A percentile compares a stretch with the other conserved stretches of the same genome.
These are phyloP conservation scores for Porites australiensis DNA, from an alignment of 64 coral and sea anemone species.

Conservation along the genomic window DNA sequence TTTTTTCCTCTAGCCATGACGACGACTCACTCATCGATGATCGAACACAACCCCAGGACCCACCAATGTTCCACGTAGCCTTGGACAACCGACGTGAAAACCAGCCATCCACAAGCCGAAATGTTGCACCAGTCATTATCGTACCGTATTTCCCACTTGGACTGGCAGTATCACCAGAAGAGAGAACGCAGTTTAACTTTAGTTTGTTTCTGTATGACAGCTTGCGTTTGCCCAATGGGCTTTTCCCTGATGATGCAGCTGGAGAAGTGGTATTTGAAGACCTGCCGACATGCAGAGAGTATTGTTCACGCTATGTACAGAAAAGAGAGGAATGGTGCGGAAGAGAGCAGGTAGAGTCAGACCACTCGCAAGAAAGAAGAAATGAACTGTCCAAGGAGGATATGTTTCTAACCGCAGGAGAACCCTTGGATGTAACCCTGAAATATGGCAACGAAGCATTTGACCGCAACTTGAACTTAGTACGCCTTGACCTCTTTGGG, in stretches of 20 bases:
- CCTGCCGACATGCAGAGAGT: neutral
- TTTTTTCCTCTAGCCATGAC: no score
- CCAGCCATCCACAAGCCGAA: no score
- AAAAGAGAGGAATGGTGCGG: neutral
- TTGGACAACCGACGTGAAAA: no score
- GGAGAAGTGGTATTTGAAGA: neutral
- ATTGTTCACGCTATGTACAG: neutral
- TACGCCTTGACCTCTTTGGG: constrained; percentile 14
- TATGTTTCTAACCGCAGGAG: constrained; percentile 16
- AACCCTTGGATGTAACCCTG: constrained; percentile 15
- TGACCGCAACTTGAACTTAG: constrained; percentile 19
- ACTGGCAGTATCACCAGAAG: neutral
- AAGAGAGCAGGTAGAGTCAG: neutral
- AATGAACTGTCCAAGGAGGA: neutral
- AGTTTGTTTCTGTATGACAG: neutral
- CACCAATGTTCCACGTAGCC: no score
- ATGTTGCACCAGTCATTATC: neutral
- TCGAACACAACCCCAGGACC: no score
- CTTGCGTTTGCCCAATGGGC: neutral
- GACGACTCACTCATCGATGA: no score
- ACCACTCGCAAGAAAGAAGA: neutral
- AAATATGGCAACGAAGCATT: constrained; percentile 6
- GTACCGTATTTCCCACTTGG: neutral
- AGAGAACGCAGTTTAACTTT: neutral
- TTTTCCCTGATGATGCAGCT: neutral